These are phyloP conservation scores for Orthonevra nobilis DNA, from an alignment of 2,888 invertebrate genomes.

Conservation along the genomic window DNA sequence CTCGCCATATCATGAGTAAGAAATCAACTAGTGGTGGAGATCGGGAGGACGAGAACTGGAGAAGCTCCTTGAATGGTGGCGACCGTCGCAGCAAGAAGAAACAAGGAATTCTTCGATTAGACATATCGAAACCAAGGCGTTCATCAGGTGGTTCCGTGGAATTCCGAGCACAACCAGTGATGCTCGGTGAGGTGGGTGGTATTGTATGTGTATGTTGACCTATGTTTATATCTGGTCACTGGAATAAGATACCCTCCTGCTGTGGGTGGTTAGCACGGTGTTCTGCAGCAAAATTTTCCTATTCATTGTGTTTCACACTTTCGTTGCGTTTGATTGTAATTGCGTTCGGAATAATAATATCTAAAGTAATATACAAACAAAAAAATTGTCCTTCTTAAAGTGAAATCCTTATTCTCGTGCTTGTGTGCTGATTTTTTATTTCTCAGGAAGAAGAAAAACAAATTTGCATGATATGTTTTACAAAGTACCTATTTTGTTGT, in stretches of 20 bases:
- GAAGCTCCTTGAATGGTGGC: conserved; percentile 18
- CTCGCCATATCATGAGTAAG: conserved; percentile 62
- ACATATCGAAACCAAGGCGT: conserved; percentile 80
- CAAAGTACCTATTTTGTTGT: background rate
- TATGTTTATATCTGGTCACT: conserved; percentile 41
- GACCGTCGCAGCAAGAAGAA: conserved; percentile 72
- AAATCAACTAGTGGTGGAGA: conserved; percentile 59
- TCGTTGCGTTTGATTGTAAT: conserved; percentile 13
- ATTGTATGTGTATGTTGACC: conserved; percentile 7
- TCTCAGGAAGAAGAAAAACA: background rate
- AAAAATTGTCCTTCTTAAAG: background rate
- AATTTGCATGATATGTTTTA: background rate
- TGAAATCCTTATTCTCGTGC: conserved; percentile 28
- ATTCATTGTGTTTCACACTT: conserved; percentile 28
- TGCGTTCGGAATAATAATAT: background rate
- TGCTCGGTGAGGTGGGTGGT: conserved; percentile 74
- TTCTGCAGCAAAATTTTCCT: conserved; percentile 42
- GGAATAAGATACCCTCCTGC: conserved; percentile 24
- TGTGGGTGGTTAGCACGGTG: background rate
- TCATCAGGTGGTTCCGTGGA: conserved; percentile 81
- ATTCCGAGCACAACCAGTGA: conserved; percentile 77
- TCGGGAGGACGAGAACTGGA: conserved; percentile 23
- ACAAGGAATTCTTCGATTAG: conserved; percentile 81
- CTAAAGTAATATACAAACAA: background rate
- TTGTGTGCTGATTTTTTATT: too few species aligned